Evolutionary conservation across 1,140 invertebrate genomes (phyloP).

Genomic region (Heliconius eleuchia): DNA sequence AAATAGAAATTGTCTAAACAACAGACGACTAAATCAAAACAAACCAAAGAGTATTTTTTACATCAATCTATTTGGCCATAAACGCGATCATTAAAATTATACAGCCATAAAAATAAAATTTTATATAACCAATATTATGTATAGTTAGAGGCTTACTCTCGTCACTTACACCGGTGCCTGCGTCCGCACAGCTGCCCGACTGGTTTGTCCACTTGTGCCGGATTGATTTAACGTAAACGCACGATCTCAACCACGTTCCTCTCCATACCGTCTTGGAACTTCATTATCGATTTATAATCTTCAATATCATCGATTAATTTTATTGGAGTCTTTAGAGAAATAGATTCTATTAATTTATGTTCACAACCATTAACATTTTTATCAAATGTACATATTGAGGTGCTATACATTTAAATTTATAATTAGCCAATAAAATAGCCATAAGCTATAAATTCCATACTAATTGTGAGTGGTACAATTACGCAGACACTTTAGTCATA

Average conservation of each 20-base stretch:
- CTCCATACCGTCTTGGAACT: slow-evolving; percentile 56
- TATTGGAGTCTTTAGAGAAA: slow-evolving; percentile 19
- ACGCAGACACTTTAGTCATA: slow-evolving; percentile 3
- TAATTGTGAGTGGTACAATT: background rate
- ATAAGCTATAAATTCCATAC: slow-evolving; percentile 8
- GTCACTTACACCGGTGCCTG: slow-evolving; percentile 58
- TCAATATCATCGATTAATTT: slow-evolving; percentile 31
- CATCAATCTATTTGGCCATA: background rate
- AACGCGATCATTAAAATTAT: background rate
- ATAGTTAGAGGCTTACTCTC: slow-evolving; percentile 40
- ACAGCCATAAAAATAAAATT: background rate
- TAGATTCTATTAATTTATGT: slow-evolving; percentile 18
- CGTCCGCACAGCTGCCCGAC: slow-evolving; percentile 74
- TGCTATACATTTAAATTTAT: background rate
- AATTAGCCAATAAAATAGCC: slow-evolving; percentile 1
- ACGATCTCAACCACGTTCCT: slow-evolving; percentile 64
- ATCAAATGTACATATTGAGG: slow-evolving; percentile 8
- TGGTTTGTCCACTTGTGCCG: slow-evolving; percentile 78
- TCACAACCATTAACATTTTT: slow-evolving; percentile 4
- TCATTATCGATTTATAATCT: slow-evolving; percentile 61
- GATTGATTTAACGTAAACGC: slow-evolving; percentile 79
- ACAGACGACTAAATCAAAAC: background rate
- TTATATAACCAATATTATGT: background rate
- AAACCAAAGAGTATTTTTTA: background rate
- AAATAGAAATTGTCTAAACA: no score